Evolutionary conservation across 1,140 invertebrate genomes (phyloP).

Genomic region (Kradibia gibbosae): DNA sequence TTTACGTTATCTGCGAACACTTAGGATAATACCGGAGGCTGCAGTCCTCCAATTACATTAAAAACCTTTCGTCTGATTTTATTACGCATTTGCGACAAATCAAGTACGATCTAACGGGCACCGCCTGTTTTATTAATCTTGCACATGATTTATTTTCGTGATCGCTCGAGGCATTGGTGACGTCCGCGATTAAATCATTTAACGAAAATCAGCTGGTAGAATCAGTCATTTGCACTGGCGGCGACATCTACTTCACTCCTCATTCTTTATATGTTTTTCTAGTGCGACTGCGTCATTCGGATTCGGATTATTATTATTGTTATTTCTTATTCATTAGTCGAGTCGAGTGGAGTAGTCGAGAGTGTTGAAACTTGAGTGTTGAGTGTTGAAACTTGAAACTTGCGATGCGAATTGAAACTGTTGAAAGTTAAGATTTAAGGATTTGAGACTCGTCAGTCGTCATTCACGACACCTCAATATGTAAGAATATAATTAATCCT

Average conservation of each 20-base stretch:
- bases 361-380: background rate
- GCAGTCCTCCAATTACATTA: background rate
- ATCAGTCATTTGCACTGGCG: background rate
- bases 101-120: background rate
- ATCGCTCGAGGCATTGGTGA: background rate
- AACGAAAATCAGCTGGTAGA: conserved; percentile 21
- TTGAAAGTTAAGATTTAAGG: no score
- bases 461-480: background rate
- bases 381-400: background rate
- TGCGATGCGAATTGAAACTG: no score
- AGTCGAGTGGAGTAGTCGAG: background rate
- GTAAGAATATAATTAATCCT: background rate
- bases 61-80: background rate
- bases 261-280: background rate
- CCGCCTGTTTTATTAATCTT: no score
- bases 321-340: no score
- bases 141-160: no score
- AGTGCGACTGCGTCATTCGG: conserved; percentile 28
- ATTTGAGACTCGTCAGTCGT: no score
- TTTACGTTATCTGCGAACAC: background rate
- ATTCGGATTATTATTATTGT: background rate
- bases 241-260: conserved; percentile 3
- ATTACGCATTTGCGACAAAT: background rate
- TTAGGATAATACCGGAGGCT: background rate
- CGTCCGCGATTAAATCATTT: background rate